Conservation (phyloP, 2,113 vertebrate genomes). For the Halichoerus grypus region DNA sequence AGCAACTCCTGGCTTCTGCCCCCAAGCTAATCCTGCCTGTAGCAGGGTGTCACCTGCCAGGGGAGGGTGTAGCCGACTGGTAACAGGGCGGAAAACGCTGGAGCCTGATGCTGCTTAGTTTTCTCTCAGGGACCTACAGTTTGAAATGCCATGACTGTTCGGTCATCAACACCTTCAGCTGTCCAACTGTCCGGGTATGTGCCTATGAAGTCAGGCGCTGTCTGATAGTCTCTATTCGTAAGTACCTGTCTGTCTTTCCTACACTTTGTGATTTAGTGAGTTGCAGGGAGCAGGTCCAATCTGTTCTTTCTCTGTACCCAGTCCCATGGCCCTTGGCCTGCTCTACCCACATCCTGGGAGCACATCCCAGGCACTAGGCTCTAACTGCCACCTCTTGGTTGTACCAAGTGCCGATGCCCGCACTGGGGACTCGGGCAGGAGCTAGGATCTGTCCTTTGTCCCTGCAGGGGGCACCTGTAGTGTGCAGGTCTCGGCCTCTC, state of each 20-base stretch:
- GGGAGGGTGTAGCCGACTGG: accelerated
- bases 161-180: too few species aligned
- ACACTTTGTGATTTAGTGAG: accelerated
- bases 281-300: background rate
- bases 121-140: background rate
- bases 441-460: background rate
- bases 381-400: background rate
- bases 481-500: background rate
- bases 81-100: accelerated
- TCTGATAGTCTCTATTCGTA: background rate
- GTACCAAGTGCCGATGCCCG: background rate
- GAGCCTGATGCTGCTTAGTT: accelerated
- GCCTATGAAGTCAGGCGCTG: too few species aligned
- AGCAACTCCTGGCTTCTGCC: too few species aligned
- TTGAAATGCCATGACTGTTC: too few species aligned
- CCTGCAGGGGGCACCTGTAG: background rate
- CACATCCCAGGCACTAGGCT: background rate
- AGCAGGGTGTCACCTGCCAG: background rate
- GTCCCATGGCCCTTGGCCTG: too few species aligned
- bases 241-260: background rate
- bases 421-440: background rate
- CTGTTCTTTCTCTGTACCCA: background rate
- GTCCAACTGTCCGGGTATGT: too few species aligned
- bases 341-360: background rate
- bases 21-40: background rate